Evolutionary conservation across 2,113 vertebrate species (phyloP).

Genomic region (Catagonus wagneri): DNA sequence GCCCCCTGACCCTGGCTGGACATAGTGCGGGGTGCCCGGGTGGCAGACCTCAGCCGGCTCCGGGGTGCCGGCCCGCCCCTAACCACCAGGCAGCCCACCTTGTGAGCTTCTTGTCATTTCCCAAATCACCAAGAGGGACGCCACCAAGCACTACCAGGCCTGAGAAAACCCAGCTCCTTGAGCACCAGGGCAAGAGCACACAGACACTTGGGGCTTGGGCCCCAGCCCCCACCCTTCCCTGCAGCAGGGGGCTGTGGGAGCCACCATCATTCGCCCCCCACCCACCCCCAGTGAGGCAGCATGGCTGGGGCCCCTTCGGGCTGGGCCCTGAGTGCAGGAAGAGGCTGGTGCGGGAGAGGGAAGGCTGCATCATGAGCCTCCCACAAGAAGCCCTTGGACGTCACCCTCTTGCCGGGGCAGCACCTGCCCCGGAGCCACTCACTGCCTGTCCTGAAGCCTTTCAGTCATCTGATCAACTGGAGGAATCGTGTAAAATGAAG

Average conservation of each 20-base stretch:
- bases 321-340: too few species aligned
- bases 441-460: background rate
- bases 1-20: background rate
- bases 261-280: background rate
- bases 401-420: background rate
- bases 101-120: background rate
- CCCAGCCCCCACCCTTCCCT: background rate
- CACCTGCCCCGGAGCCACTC: background rate
- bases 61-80: too few species aligned
- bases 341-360: background rate
- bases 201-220: background rate
- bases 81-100: background rate
- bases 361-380: background rate
- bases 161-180: background rate
- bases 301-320: background rate
- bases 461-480: background rate
- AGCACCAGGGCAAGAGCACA: background rate
- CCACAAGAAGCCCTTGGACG: background rate
- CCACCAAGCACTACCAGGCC: background rate
- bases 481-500: background rate
- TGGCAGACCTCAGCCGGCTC: background rate
- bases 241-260: background rate
- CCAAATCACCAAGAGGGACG: background rate
- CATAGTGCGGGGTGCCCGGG: background rate
- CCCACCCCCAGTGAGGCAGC: fast-evolving